These are phyloP conservation scores for Azemiops feae DNA, from an alignment of 2,113 vertebrate genomes.

Conservation along the genomic window DNA sequence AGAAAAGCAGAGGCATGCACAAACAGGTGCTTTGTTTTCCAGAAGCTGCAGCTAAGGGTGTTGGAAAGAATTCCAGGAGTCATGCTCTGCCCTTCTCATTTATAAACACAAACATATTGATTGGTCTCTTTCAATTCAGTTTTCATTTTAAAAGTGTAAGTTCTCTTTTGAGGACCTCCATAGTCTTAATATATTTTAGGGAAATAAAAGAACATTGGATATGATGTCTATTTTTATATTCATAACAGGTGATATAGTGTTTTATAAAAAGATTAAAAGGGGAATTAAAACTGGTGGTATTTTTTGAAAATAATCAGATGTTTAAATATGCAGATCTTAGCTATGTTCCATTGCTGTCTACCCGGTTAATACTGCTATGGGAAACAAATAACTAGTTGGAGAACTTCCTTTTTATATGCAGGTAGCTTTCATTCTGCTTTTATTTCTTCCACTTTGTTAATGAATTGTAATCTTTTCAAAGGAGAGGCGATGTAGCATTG, in stretches of 20 bases:
- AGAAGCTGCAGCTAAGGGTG: not conserved
- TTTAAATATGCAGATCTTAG: not conserved
- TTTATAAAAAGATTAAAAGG: not conserved
- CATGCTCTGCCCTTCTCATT: not conserved
- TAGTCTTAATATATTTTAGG: not conserved
- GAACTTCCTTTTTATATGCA: not conserved
- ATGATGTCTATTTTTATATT: not conserved
- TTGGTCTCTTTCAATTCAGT: not conserved
- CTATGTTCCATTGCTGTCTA: not conserved
- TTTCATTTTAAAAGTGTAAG: not conserved
- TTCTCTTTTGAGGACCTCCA: not conserved
- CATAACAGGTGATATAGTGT: not conserved
- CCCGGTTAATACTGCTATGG: not conserved
- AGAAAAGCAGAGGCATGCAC: not conserved
- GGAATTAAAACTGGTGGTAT: not conserved
- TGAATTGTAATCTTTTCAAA: slow-evolving; percentile 59
- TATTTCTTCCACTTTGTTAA: not conserved
- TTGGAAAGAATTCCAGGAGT: not conserved
- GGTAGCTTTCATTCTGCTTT: not conserved
- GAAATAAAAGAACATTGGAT: not conserved
- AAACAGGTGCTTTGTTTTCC: too few relatives aligned
- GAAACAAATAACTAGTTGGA: not conserved
- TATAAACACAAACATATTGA: not conserved
- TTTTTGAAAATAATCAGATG: not conserved
- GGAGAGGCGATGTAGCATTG: slow-evolving; percentile 86